Conservation (phyloP, 1,140 invertebrate species). For the Lepidurus couesii region DNA sequence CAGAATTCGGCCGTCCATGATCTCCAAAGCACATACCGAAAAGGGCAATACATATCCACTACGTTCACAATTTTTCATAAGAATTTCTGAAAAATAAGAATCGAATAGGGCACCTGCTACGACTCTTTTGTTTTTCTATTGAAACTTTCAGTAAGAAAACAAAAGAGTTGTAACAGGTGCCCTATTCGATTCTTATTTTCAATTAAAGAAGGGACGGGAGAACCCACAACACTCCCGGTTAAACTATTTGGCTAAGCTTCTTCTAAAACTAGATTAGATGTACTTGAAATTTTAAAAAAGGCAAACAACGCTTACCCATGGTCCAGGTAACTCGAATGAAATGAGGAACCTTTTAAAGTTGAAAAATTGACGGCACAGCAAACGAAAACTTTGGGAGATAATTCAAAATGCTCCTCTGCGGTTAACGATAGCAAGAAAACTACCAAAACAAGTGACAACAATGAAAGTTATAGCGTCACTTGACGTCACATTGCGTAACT, state of each 20-base stretch:
- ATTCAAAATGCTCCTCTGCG: not conserved
- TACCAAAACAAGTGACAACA: not conserved
- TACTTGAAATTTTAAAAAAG: not conserved
- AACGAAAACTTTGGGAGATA: not conserved
- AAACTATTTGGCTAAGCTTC: not conserved
- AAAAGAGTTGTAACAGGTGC: no score
- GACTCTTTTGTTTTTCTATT: not conserved
- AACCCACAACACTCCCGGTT: not conserved
- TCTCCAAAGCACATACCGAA: no score
- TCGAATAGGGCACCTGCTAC: no score
- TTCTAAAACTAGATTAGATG: not conserved
- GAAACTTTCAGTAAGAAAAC: no score
- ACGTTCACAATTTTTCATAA: no score
- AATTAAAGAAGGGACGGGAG: no score
- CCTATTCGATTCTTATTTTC: no score
- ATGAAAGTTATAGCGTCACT: not conserved
- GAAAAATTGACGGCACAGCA: not conserved
- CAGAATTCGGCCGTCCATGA: no score
- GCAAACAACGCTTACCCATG: not conserved
- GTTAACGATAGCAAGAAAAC: not conserved
- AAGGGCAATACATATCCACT: no score
- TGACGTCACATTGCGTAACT: not conserved
- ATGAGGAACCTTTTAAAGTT: not conserved
- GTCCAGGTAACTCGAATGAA: not conserved
- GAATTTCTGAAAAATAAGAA: no score